Conservation (phyloP, 2,888 invertebrate species). For the Gortyna flavago region DNA sequence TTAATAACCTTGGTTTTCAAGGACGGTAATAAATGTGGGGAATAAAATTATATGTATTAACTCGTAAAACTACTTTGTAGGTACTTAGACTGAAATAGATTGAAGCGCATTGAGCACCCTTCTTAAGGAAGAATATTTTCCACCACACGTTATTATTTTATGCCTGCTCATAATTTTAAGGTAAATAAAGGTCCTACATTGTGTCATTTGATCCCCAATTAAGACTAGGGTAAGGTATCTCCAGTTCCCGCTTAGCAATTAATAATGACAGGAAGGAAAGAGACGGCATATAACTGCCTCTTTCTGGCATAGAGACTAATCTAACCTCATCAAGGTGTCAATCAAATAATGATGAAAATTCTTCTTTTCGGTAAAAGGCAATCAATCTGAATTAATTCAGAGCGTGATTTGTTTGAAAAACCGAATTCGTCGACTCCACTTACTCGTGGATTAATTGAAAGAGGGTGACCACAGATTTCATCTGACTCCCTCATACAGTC, state of each 20-base stretch:
- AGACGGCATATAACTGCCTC: background rate
- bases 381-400: conserved; percentile 72
- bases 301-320: conserved; percentile 5
- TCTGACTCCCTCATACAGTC: conserved; percentile 48
- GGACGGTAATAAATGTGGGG: conserved; percentile 42
- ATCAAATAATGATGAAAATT: conserved; percentile 33
- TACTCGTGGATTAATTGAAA: conserved; percentile 79
- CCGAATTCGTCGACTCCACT: conserved; percentile 73
- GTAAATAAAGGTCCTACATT: background rate
- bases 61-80: conserved; percentile 53
- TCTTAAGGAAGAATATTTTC: conserved; percentile 6
- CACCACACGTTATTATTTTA: conserved; percentile 4
- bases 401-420: conserved; percentile 74
- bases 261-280: conserved; percentile 6
- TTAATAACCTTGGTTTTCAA: conserved; percentile 51
- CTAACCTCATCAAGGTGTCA: conserved; percentile 3
- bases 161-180: conserved; percentile 23
- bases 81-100: conserved; percentile 31
- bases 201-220: conserved; percentile 30
- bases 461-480: conserved; percentile 78
- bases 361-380: conserved; percentile 47
- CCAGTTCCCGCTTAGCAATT: background rate
- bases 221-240: conserved; percentile 4
- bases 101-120: conserved; percentile 8
- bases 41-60: conserved; percentile 52